A percentile compares a stretch with the other conserved stretches of the same genome.
These are phyloP conservation scores for Hippasteria phrygiana DNA, from an alignment of 53 echinoderm and acorn worm species.

Conservation along the genomic window DNA sequence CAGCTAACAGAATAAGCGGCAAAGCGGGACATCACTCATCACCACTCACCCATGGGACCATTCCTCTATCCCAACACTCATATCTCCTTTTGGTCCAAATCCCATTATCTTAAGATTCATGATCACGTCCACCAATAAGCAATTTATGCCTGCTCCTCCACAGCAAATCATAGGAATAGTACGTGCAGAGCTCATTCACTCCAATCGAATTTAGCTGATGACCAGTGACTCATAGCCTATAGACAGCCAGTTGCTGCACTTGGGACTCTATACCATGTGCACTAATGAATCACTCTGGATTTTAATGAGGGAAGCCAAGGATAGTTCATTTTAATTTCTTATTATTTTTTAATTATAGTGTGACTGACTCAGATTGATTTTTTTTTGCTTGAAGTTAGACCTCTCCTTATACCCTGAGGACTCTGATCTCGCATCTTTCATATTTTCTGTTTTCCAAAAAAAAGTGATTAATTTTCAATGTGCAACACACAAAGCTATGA, in stretches of 20 bases:
- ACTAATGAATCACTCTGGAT: not conserved
- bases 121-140: constrained; percentile 14
- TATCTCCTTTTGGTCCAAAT: not conserved
- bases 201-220: constrained; percentile 20
- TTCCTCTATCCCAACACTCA: constrained; percentile 5
- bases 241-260: not conserved
- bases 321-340: not conserved
- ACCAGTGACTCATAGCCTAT: constrained; percentile 22
- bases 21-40: not conserved
- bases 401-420: too few species aligned
- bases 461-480: too few species aligned
- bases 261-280: not conserved
- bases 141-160: not conserved
- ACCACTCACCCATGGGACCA: not conserved
- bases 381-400: too few species aligned
- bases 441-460: too few species aligned
- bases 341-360: too few species aligned
- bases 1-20: not conserved
- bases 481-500: too few species aligned
- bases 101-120: constrained; percentile 7
- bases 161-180: not conserved
- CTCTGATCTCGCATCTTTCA: too few species aligned
- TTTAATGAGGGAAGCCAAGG: not conserved
- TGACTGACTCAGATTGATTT: too few species aligned
- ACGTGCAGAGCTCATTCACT: not conserved